phyloP scores from a whole-genome alignment of 2,797 vertebrate genomes.

The Ctenopoma multispine region DNA sequence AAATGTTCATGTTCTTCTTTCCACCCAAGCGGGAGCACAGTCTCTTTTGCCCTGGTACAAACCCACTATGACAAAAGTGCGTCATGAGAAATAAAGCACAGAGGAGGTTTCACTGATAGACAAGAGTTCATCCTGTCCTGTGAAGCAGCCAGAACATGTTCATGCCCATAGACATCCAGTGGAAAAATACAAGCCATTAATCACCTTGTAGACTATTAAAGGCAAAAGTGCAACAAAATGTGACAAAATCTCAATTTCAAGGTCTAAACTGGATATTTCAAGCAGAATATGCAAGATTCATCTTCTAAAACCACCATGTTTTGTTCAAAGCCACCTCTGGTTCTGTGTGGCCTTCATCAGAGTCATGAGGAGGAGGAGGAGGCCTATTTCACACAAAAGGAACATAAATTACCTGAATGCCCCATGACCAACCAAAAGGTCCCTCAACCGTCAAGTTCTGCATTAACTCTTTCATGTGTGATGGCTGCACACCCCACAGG shows the following conservation, averaged over 20 bases:
- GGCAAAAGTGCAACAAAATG: constrained; percentile 35
- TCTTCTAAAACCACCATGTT: constrained; percentile 30
- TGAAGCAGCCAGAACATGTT: constrained; percentile 61
- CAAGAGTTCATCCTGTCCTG: constrained; percentile 53
- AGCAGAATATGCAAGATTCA: constrained; percentile 6
- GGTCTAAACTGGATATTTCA: constrained; percentile 14
- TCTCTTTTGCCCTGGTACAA: constrained; percentile 8
- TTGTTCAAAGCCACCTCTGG: constrained; percentile 22
- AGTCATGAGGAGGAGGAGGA: constrained; percentile 33
- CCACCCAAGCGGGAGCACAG: background rate
- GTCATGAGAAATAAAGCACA: constrained; percentile 32
- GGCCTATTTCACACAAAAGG: constrained; percentile 49
- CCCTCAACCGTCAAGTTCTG: constrained; percentile 49
- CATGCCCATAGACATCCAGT: constrained; percentile 60
- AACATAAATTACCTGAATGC: constrained; percentile 49
- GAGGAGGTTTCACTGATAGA: constrained; percentile 39
- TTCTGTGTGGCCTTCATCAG: constrained; percentile 27
- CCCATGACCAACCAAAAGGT: constrained; percentile 18
- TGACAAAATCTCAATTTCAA: constrained; percentile 43
- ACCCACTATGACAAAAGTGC: background rate
- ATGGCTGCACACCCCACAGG: constrained; percentile 25
- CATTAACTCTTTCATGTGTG: constrained; percentile 65
- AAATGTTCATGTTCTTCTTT: constrained; percentile 19
- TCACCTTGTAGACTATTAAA: constrained; percentile 45
- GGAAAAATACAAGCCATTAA: constrained; percentile 69